phyloP scores from a whole-genome alignment of 2,888 invertebrate genomes.

The Pollenia griseotomentosa region DNA sequence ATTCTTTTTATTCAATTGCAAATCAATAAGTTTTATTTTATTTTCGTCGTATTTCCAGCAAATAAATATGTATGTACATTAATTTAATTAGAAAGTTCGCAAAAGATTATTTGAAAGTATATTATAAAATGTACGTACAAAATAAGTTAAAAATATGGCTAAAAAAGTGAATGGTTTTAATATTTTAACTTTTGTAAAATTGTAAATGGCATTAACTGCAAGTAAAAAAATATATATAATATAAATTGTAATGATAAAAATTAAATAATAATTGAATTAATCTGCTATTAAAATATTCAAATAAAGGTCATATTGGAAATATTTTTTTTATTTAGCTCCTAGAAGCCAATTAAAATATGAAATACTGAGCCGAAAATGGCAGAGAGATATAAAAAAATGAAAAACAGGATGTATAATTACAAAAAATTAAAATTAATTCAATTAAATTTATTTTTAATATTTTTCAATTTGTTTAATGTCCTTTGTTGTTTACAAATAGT shows the following conservation, averaged over 20 bases:
- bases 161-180: slow-evolving; percentile 5
- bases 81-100: slow-evolving; percentile 47
- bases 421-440: no score
- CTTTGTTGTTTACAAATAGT: no score
- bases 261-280: slow-evolving; percentile 27
- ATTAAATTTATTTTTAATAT: no score
- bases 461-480: no score
- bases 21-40: slow-evolving; percentile 30
- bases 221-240: not conserved
- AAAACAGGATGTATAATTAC: no score
- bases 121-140: slow-evolving; percentile 11
- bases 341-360: not conserved
- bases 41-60: not conserved
- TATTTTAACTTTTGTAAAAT: not conserved
- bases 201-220: slow-evolving; percentile 1
- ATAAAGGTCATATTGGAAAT: not conserved
- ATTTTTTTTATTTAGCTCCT: not conserved
- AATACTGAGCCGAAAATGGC: not conserved
- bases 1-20: slow-evolving; percentile 10
- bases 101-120: slow-evolving; percentile 25
- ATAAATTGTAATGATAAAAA: not conserved
- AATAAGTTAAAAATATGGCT: not conserved
- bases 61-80: slow-evolving; percentile 3
- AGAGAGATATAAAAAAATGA: no score
- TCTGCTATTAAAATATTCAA: slow-evolving; percentile 7